Base-by-base conservation (phyloP, 2,113 vertebrate genomes). In the Sterna hirundo region DNA sequence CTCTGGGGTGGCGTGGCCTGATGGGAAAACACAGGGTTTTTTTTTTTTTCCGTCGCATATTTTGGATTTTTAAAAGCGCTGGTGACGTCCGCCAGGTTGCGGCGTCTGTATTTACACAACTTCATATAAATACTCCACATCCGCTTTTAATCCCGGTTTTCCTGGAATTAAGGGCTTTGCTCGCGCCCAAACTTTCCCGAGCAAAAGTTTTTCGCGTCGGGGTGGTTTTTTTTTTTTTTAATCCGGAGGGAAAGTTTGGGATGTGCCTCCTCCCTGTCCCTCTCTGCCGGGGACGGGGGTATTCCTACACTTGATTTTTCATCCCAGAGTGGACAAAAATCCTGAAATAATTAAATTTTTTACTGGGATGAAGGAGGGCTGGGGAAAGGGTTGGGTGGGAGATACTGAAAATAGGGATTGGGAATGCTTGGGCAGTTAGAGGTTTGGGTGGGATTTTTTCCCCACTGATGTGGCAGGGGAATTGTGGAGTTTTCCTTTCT, bases 171-270 rank as follows among this genome's bases (percentile, higher is more conserved):
- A 44, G 42, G 72, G 12, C 32, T 95, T 91, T 44, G 27, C 57
- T 90, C 4, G 3, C 7, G 3, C 52, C 30, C 47, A 78, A 3
- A 84, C 4, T 68, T 80, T 49, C 49, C 38, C 0, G 5, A 26
- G 38, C 6, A 14, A 19, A 49, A 42, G 21, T 16, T 87, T 62
- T n/a, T 46, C 0, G 0, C 12, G 2, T 34, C 3, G 1, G 13
- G 13, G 3, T 9, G 55, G 30, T 4, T 19, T 40, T 40, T 71
- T 44, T 8, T 29, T 40, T 40, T 64, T 44, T 22, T 19, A 32
- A 16, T 54, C 32, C 3, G 1, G 6, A 82, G 25, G 26, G 34
- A 32, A 82, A 34, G 27, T 62, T 83, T 1, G 23, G 38, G 23
- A 23, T 52, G 55, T 5, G 2, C 26, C 7, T 69, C 34, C 23